Percentiles rank a stretch among this genome's conserved stretches.
These are phyloP conservation scores for Sebastes taczanowskii DNA, from an alignment of 2,797 vertebrate genomes.

Conservation along the genomic window DNA sequence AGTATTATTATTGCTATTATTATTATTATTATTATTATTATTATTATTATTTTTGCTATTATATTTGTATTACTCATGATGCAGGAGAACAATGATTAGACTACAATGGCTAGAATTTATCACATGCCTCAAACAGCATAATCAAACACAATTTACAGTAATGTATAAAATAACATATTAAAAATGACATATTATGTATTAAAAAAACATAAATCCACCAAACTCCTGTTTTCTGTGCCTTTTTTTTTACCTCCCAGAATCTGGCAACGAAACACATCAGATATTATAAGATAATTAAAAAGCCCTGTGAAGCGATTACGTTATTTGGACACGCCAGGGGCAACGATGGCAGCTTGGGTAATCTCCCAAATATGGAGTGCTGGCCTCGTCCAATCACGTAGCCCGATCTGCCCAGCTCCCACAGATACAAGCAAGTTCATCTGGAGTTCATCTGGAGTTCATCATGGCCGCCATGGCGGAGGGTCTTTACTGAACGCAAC, in stretches of 20 bases:
- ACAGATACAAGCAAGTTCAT: conserved; percentile 72
- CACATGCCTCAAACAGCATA: neutral
- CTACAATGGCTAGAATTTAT: neutral
- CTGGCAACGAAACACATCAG: conserved; percentile 9
- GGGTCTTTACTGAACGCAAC: conserved; percentile 8
- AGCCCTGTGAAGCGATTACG: conserved; percentile 49
- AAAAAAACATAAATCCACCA: neutral
- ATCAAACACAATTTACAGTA: neutral
- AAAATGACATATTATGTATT: too few species aligned
- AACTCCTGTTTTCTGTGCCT: neutral
- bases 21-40: neutral
- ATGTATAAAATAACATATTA: too few species aligned
- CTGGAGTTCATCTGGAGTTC: conserved; percentile 78
- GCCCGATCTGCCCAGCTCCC: conserved; percentile 56
- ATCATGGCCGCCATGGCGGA: conserved; percentile 60
- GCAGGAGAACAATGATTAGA: neutral
- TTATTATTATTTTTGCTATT: neutral
- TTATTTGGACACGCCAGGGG: conserved; percentile 32
- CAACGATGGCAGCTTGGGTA: conserved; percentile 26
- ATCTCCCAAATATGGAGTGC: conserved; percentile 59
- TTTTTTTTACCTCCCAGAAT: conserved; percentile 1
- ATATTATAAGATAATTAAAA: conserved; percentile 61
- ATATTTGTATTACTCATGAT: neutral
- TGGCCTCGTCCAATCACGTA: conserved; percentile 52
- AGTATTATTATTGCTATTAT: too few species aligned